Percentiles rank a stretch among this genome's conserved stretches.
phyloP scores from a whole-genome alignment of 1,140 invertebrate genomes.

The Megalopta genalis region DNA sequence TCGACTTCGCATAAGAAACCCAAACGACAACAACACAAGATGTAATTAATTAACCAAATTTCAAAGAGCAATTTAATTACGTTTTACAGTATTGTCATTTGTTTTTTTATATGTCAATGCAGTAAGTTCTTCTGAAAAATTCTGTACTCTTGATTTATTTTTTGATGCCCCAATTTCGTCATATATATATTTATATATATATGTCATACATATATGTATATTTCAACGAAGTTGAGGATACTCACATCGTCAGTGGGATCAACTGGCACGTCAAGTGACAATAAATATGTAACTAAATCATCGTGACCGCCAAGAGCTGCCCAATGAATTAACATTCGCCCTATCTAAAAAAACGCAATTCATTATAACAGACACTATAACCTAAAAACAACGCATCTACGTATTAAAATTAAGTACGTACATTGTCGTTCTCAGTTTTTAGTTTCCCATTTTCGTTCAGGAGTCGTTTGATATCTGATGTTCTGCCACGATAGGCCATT shows the following conservation, averaged over 20 bases:
- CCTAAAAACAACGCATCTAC: conserved; percentile 24
- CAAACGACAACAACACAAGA: too few relatives aligned
- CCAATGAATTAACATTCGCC: conserved; percentile 85
- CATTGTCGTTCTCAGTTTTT: conserved; percentile 66
- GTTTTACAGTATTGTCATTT: too few relatives aligned
- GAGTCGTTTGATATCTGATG: conserved; percentile 64
- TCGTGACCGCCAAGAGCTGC: conserved; percentile 85
- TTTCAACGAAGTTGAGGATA: conserved; percentile 19
- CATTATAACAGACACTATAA: conserved; percentile 22
- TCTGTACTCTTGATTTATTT: too few relatives aligned
- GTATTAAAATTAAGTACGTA: conserved; percentile 47
- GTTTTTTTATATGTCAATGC: too few relatives aligned
- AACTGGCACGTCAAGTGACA: conserved; percentile 81
- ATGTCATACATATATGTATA: too few relatives aligned
- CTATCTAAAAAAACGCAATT: conserved; percentile 77
- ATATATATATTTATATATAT: too few relatives aligned
- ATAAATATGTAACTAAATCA: conserved; percentile 83
- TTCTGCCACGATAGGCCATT: conserved; percentile 74
- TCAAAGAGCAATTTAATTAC: too few relatives aligned
- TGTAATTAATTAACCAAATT: too few relatives aligned
- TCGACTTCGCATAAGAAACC: too few relatives aligned
- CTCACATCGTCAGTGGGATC: conserved; percentile 85
- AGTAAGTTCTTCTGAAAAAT: not conserved
- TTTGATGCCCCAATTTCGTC: too few relatives aligned
- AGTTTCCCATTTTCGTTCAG: conserved; percentile 65